A percentile compares a stretch with the other conserved stretches of the same genome.
phyloP scores from a whole-genome alignment of 92 coral and sea anemone genomes.

The Phenganax marumi region DNA sequence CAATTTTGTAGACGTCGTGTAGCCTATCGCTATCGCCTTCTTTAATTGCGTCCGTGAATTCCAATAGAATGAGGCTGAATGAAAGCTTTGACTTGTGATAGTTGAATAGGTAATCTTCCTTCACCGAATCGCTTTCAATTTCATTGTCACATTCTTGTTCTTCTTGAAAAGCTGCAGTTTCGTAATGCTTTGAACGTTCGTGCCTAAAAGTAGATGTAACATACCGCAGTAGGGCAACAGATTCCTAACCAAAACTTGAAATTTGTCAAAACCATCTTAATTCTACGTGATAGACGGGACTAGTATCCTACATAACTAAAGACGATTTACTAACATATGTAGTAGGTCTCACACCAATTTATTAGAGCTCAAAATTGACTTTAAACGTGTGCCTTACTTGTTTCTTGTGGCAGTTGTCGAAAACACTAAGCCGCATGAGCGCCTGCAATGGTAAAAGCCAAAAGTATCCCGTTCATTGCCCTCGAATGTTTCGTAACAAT shows the following conservation, averaged over 20 bases:
- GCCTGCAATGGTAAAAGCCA: constrained; percentile 52
- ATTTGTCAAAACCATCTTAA: no score
- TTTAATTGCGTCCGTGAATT: constrained; percentile 3
- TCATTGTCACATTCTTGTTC: constrained; percentile 50
- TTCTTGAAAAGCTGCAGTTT: constrained; percentile 19
- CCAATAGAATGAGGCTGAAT: neutral
- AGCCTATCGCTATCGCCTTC: constrained; percentile 68
- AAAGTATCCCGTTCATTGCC: constrained; percentile 47
- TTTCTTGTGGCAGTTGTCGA: constrained; percentile 50
- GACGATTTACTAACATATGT: neutral
- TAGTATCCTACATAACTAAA: no score
- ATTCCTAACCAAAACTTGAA: no score
- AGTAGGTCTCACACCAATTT: neutral
- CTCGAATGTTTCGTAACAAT: constrained; percentile 23
- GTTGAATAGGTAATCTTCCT: constrained; percentile 15
- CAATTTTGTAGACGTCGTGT: constrained; percentile 57
- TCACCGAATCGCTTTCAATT: neutral
- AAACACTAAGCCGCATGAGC: constrained; percentile 58
- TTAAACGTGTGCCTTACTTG: constrained; percentile 42
- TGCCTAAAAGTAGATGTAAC: no score
- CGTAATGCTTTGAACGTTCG: neutral
- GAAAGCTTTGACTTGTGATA: constrained; percentile 12
- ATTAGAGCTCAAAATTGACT: neutral
- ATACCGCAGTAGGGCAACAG: no score
- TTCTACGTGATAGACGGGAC: no score